phyloP scores from a whole-genome alignment of 2,888 invertebrate species.

The Eupithecia vulgata region DNA sequence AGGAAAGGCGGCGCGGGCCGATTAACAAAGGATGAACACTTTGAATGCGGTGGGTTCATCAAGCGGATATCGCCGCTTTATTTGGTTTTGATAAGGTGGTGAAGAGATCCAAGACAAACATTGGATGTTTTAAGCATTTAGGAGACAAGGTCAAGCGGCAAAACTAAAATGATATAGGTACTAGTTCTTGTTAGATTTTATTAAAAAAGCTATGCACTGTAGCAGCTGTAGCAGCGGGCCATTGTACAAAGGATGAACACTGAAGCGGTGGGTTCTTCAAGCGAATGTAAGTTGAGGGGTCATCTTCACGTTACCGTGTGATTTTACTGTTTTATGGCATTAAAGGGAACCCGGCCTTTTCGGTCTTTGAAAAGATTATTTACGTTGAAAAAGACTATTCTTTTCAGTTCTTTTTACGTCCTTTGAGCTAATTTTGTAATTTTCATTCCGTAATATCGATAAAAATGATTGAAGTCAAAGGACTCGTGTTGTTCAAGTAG shows the following conservation, averaged over 20 bases:
- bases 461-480: slow-evolving; percentile 2
- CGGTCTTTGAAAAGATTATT: neutral
- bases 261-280: neutral
- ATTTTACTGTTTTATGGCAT: neutral
- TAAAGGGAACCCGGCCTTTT: neutral
- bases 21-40: too few species aligned
- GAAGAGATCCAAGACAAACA: too few species aligned
- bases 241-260: neutral
- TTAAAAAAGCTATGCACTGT: too few species aligned
- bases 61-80: too few species aligned
- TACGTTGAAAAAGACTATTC: neutral
- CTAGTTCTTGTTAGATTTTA: too few species aligned
- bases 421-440: neutral
- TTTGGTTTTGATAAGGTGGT: too few species aligned
- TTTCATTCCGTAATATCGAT: neutral
- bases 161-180: too few species aligned
- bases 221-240: too few species aligned
- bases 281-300: neutral
- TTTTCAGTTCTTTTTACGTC: neutral
- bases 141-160: too few species aligned
- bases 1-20: too few species aligned
- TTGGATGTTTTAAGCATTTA: too few species aligned
- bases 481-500: neutral
- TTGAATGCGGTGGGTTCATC: too few species aligned
- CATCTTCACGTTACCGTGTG: neutral